Evolutionary conservation across 2,888 invertebrate species (phyloP).

Genomic region (Melieria omissa): DNA sequence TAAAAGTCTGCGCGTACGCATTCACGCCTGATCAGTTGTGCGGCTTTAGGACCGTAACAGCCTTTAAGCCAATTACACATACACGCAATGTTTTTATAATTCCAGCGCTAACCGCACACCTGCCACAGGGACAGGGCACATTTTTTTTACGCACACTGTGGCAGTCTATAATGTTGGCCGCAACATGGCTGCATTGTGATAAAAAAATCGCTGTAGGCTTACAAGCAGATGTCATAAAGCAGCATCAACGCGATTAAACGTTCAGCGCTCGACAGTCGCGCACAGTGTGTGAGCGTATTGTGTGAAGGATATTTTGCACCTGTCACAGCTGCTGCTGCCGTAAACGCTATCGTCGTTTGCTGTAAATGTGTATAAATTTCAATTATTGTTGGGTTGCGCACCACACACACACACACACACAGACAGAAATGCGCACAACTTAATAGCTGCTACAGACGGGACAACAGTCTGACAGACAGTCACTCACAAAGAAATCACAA

Average conservation of each 20-base stretch:
- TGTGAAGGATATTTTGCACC: background rate
- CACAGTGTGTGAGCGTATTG: background rate
- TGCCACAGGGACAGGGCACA: too few species aligned
- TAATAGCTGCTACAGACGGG: too few species aligned
- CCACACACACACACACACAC: background rate
- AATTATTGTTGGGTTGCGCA: too few species aligned
- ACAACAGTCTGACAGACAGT: too few species aligned
- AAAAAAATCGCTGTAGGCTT: background rate
- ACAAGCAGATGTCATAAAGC: constrained; percentile 12
- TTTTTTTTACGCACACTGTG: too few species aligned
- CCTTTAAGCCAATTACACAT: constrained; percentile 27
- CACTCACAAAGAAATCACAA: too few species aligned
- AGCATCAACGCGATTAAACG: constrained; percentile 20
- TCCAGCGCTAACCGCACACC: background rate
- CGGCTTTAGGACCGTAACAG: background rate
- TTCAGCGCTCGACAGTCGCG: background rate
- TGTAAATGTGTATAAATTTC: too few species aligned
- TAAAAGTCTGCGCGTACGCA: background rate
- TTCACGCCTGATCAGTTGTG: background rate
- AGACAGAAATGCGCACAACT: background rate
- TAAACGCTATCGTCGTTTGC: too few species aligned
- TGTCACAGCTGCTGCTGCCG: too few species aligned
- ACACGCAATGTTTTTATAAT: constrained; percentile 23
- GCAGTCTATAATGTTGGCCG: background rate
- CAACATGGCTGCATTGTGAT: too few species aligned